Conservation (phyloP, 2,113 vertebrate species). For the Recurvirostra avosetta region DNA sequence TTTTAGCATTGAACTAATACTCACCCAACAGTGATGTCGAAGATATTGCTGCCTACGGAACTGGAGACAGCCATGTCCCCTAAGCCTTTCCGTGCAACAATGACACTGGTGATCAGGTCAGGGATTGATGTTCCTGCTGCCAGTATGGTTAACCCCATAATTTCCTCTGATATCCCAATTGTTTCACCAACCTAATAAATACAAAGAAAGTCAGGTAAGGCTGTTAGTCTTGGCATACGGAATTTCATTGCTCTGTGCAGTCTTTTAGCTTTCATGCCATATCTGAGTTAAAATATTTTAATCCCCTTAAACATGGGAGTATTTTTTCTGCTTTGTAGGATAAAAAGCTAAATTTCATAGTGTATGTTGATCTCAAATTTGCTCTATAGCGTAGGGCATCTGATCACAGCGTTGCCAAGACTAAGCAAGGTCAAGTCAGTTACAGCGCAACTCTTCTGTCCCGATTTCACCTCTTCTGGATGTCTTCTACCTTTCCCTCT, state of each 20-base stretch:
- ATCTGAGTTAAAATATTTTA: not conserved
- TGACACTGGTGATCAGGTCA: slow-evolving; percentile 97
- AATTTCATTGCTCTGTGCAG: not conserved
- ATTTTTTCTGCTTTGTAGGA: not conserved
- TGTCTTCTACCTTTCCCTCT: not conserved
- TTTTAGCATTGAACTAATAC: slow-evolving; percentile 13
- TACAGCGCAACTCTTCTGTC: not conserved
- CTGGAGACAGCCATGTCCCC: slow-evolving; percentile 99
- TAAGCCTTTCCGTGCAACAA: slow-evolving; percentile 92
- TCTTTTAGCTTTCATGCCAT: not conserved
- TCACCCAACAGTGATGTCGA: slow-evolving; percentile 97
- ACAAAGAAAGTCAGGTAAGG: not conserved
- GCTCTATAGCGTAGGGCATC: not conserved
- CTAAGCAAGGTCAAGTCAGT: not conserved
- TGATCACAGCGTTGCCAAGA: not conserved
- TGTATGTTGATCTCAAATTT: not conserved
- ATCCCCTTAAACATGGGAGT: rapidly evolving
- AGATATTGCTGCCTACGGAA: slow-evolving; percentile 97
- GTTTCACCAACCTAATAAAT: slow-evolving; percentile 91
- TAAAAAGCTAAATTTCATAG: not conserved
- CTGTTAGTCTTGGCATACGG: not conserved
- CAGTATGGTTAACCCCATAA: slow-evolving; percentile 95
- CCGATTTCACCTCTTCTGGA: not conserved
- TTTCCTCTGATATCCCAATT: slow-evolving; percentile 95
- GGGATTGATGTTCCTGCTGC: slow-evolving; percentile 97